Evolutionary conservation across 2,888 invertebrate genomes (phyloP).

Genomic region (Protonemura montana): DNA sequence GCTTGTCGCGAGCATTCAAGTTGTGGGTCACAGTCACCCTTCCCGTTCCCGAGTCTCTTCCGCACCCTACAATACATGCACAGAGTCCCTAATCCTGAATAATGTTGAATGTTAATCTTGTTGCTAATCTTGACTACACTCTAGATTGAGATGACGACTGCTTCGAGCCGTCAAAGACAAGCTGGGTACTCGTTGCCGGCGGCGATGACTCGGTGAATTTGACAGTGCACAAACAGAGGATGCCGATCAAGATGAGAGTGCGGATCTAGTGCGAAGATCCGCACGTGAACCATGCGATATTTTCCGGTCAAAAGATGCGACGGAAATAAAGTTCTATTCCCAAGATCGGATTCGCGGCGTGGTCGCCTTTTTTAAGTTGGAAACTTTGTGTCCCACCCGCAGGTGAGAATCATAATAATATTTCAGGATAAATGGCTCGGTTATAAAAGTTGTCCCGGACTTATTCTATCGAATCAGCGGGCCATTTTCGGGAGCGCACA

Average conservation of each 20-base stretch:
- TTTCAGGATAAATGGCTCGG: conserved; percentile 8
- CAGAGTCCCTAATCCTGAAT: neutral
- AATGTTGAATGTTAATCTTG: neutral
- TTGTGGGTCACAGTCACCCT: neutral
- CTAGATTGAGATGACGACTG: neutral
- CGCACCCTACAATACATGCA: neutral
- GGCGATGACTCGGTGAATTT: neutral
- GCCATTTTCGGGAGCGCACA: neutral
- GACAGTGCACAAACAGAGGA: too few species aligned
- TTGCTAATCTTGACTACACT: neutral
- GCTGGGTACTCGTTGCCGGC: neutral
- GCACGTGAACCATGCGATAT: neutral
- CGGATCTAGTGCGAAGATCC: neutral
- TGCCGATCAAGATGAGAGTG: neutral
- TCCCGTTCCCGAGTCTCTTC: neutral
- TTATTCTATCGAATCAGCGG: conserved; percentile 36
- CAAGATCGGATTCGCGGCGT: neutral
- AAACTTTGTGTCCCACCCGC: conserved; percentile 3
- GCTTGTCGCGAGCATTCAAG: neutral
- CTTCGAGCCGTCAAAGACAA: neutral
- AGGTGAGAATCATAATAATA: conserved; percentile 24
- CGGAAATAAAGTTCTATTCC: neutral
- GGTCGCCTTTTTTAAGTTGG: neutral
- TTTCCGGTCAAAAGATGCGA: neutral
- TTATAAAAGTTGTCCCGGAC: conserved; percentile 26